Evolutionary conservation across 2,797 vertebrate genomes (phyloP), one percentile per base, ranked within the genome.

Genomic region (Thripadectes ignobilis): DNA sequence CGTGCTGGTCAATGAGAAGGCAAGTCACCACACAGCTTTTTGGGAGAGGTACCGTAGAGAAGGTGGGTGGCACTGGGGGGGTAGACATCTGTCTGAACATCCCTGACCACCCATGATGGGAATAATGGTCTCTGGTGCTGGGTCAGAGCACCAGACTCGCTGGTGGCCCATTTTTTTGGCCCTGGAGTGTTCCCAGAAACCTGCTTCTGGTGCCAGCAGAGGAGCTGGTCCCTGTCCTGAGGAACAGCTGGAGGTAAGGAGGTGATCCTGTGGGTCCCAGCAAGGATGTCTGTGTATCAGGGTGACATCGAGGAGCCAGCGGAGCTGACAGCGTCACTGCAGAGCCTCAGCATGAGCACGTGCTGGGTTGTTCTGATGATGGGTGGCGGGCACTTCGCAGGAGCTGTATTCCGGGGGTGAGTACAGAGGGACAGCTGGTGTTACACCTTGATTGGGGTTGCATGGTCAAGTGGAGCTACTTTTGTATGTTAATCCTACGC

Each of bases 321-420:
- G 27, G 97, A 98, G 36, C 78, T 98, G 80, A 92, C 92, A 24
- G 94, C 97, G 0, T 98, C 96, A 19, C 96, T 99, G 71, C 98
- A 96, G 94, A 96, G 93, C 54, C 89, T 99, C 30, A 95, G 89
- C 46, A 96, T 92, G 10, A 97, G 83, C 91, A 98, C 98, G 0
- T 83, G 97, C 72, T 99, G 98, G 97, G 97, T 99, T 76, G 97
- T 99, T 79, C 98, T 99, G 78, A 99, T 99, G 99, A 98, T 99
- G 34, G 99, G 99, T 2, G 99, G 99, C 0, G 99, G 99, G 26
- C 99, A 99, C 96, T 99, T 99, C 39, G 99, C 99, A 62, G 99
- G 99, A 92, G 99, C 99, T 5, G 97, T 99, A 55, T 99, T 99
- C 96, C 98, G 96, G 85, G 99, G 99, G 99, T 99, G 86, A 98